Base-by-base conservation (phyloP, 2,113 vertebrate genomes). In the Hylia prasina region DNA sequence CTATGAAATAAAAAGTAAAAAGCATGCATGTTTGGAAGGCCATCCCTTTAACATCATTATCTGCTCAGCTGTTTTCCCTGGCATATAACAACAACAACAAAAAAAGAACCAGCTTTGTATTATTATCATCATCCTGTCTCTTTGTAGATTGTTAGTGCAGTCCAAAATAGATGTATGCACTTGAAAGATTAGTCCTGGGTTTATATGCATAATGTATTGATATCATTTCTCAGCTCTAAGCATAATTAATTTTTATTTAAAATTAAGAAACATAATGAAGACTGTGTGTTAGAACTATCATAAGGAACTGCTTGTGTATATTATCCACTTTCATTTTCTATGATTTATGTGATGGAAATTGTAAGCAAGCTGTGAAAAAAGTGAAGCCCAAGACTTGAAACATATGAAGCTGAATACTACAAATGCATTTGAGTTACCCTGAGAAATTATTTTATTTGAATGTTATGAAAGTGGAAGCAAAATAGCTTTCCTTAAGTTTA, bases 161-260 rank as follows among this genome's bases (percentile, higher is more conserved):
- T 92, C 93, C 88, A 89, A 96, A 96, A 96, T 70, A 97, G 87
- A 96, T 86, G 31, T 2, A 48, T 92, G 82, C 85, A 30, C 81
- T 69, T 87, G 51, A 90, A 92, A 97, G 88, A 96, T 82, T 93
- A 93, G 61, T 84, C 84, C 78, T 94, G 78, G 50, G 95, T 96
- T 90, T 92, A 87, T 96, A 95, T 76, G 66, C 72, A 86, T 91
- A 96, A 95, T 93, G 66, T 92, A 93, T 96, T 70, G 54, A 90
- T 73, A 94, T 85, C 85, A 81, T 82, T 89, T 78, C 89, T 96
- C 77, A 93, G 82, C 88, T 96, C 93, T 82, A 90, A 94, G 85
- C 20, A 3, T 51, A 93, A 91, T 83, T 96, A 97, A 89, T 91
- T 95, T 97, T 96, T 98, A 95, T 97, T 97, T 97, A 93, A 97